Percentiles rank a stretch among this genome's conserved stretches.
phyloP scores from a whole-genome alignment of 2,113 vertebrate species.

The Pseudopodoces humilis region DNA sequence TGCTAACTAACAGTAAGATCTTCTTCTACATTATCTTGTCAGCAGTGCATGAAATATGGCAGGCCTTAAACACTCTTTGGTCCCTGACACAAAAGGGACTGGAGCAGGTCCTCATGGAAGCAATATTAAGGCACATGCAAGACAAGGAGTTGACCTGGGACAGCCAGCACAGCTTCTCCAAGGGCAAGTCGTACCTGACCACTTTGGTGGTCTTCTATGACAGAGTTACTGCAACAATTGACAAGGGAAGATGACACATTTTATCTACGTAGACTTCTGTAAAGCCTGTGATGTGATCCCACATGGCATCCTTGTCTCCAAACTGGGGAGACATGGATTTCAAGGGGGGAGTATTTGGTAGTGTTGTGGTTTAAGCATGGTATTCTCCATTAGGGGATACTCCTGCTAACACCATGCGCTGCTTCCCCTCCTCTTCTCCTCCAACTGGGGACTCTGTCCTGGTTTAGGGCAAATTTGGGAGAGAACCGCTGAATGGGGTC shows the following conservation, averaged over 20 bases:
- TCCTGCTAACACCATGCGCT: not conserved
- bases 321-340: not conserved
- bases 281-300: not conserved
- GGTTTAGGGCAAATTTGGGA: no score
- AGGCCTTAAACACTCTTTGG: not conserved
- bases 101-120: not conserved
- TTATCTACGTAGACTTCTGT: not conserved
- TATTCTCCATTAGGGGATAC: not conserved
- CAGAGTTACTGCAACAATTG: not conserved
- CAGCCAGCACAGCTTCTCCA: not conserved
- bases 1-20: not conserved
- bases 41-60: not conserved
- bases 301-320: not conserved
- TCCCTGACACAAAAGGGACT: not conserved
- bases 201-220: not conserved
- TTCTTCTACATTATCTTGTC: not conserved
- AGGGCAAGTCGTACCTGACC: not conserved
- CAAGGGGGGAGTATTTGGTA: not conserved
- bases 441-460: not conserved
- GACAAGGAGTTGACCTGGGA: not conserved
- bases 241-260: not conserved
- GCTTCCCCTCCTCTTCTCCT: not conserved
- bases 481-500: no score
- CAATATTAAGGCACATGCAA: not conserved
- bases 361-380: not conserved